These are phyloP conservation scores for Mimas tiliae DNA, from an alignment of 2,888 invertebrate genomes.

Conservation along the genomic window DNA sequence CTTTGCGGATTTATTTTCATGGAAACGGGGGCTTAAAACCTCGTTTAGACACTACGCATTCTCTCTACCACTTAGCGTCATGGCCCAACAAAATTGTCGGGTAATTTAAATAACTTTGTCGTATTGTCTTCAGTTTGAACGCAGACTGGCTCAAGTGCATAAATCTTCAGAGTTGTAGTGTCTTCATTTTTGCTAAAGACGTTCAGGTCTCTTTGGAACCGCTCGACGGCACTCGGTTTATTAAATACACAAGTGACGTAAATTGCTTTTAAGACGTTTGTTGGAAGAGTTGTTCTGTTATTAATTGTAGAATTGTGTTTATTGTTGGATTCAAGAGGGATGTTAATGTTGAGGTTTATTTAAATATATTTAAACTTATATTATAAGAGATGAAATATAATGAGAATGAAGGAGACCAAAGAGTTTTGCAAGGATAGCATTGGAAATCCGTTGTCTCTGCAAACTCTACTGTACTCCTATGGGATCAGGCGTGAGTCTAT, in stretches of 20 bases:
- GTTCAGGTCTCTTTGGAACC: conserved; percentile 47
- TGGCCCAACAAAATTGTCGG: conserved; percentile 78
- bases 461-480: no score
- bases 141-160: conserved; percentile 61
- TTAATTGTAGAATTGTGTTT: conserved; percentile 3
- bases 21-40: conserved; percentile 69
- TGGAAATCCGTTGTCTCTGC: no score
- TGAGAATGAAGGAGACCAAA: no score
- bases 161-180: conserved; percentile 59
- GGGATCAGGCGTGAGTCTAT: no score
- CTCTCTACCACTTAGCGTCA: conserved; percentile 74
- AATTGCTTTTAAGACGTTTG: conserved; percentile 26
- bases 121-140: conserved; percentile 66
- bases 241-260: conserved; percentile 41
- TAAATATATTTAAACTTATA: no score
- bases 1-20: conserved; percentile 74
- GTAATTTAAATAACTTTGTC: conserved; percentile 80
- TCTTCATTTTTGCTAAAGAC: conserved; percentile 58
- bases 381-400: no score
- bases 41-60: conserved; percentile 74
- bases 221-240: conserved; percentile 43
- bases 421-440: no score
- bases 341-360: neutral
- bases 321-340: neutral
- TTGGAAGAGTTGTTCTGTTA: neutral